These are phyloP conservation scores for Rhadina sibilatrix DNA, from an alignment of 2,113 vertebrate genomes.

Conservation along the genomic window DNA sequence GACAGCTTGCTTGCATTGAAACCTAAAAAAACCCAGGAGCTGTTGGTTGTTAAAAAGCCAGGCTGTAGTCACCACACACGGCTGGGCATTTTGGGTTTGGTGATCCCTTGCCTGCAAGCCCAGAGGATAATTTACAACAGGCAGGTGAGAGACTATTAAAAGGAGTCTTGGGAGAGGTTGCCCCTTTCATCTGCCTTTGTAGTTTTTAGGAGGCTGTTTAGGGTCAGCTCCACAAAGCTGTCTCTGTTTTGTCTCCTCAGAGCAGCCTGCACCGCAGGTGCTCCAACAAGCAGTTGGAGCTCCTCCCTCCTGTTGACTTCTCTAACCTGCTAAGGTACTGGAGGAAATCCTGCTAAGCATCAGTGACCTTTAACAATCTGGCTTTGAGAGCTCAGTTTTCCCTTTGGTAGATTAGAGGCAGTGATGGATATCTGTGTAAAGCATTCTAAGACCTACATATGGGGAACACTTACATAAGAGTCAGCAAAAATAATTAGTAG, in stretches of 20 bases:
- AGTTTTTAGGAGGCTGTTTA: neutral
- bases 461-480: constrained; percentile 49
- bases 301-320: constrained; percentile 18
- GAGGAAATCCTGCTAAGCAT: constrained; percentile 49
- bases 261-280: neutral
- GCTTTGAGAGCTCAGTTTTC: constrained; percentile 56
- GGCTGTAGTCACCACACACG: neutral
- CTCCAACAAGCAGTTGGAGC: neutral
- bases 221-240: neutral
- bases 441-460: constrained; percentile 46
- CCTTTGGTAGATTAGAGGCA: constrained; percentile 39
- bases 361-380: constrained; percentile 55
- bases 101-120: neutral
- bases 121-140: neutral
- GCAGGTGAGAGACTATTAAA: neutral
- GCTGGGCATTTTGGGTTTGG: neutral
- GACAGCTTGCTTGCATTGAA: neutral
- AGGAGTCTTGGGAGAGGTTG: neutral
- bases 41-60: neutral
- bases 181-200: neutral
- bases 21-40: neutral
- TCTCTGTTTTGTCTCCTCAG: neutral
- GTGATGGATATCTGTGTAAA: constrained; percentile 32
- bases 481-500: constrained; percentile 44
- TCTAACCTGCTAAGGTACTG: constrained; percentile 38